Evolutionary conservation across 2,888 invertebrate genomes (phyloP), one percentile per base, ranked within the genome.

Genomic region (Portevinia maculata): DNA sequence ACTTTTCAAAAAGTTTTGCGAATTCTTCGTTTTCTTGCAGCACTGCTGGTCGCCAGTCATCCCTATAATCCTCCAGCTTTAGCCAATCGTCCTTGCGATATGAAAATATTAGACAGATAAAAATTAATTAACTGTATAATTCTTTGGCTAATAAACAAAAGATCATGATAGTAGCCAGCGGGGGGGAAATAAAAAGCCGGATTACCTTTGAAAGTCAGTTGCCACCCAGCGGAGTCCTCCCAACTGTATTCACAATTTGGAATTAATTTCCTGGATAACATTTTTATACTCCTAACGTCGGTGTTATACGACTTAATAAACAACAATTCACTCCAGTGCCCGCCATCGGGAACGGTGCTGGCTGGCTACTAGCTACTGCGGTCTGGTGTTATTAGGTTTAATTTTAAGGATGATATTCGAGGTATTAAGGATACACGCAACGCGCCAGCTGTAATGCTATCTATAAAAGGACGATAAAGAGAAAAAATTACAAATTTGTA

Each of bases 101-200:
- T 83, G 78, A 83, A 78, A 83, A 78, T 83, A 78, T 83, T 83
- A 83, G 83, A 55, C 76, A 78, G 76, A 83, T 83, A 83, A 83
- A 83, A 83, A 83, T 83, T 83, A 83, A 83, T 83, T 83, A 83
- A 83, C 83, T 83, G 83, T 83, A 73, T 83, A 83, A 83, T 83
- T 78, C 83, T 28, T 71, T 44, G 67, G 62, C 55, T 71, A 78
- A 83, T 83, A 83, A 83, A 83, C 83, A 83, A 83, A 67, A 73
- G 81, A 70, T 50, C 69, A 30, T 59, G 30, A 2, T 5, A 24
- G 24, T 52, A 19, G 48, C 76, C 76, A 62, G 48, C n/a, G 15
- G 1, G 52, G 52, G n/a, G 44, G 39, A 39, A 3, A n/a, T 19
- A 19, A 32, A 17, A 21, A 64, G 64, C 34, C 21, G 71, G 71